A percentile compares a stretch with the other conserved stretches of the same genome.
phyloP scores from a whole-genome alignment of 2,797 vertebrate species.

The Sebastiscus tertius region DNA sequence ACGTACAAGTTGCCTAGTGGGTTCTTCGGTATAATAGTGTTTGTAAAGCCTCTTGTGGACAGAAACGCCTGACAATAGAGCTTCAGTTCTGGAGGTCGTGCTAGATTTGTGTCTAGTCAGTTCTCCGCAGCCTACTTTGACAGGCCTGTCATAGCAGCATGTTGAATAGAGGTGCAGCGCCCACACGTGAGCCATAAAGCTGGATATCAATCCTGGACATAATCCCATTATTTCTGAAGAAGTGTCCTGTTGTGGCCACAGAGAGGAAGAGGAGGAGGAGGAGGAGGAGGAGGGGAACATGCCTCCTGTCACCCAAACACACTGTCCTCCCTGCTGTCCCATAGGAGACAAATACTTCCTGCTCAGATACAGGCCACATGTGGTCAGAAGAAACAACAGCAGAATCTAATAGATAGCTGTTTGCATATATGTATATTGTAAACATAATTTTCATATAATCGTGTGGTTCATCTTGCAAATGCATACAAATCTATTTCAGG shows the following conservation, averaged over 20 bases:
- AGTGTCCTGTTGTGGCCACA: slow-evolving; percentile 49
- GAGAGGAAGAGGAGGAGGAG: background rate
- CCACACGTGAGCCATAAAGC: slow-evolving; percentile 64
- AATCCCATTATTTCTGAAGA: slow-evolving; percentile 72
- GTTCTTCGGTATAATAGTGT: slow-evolving; percentile 52
- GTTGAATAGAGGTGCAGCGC: slow-evolving; percentile 38
- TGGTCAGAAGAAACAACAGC: slow-evolving; percentile 20
- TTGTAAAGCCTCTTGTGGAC: slow-evolving; percentile 49
- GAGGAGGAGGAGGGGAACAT: background rate
- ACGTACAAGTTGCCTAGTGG: slow-evolving; percentile 50
- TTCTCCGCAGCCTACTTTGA: slow-evolving; percentile 46
- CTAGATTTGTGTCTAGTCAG: slow-evolving; percentile 49
- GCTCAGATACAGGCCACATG: slow-evolving; percentile 32
- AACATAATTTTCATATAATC: background rate
- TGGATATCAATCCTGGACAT: slow-evolving; percentile 67
- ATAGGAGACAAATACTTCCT: slow-evolving; percentile 45
- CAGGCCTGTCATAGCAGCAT: slow-evolving; percentile 34
- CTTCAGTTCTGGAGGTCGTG: slow-evolving; percentile 45
- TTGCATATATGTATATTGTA: background rate
- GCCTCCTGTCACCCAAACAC: slow-evolving; percentile 52
- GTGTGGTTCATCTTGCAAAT: background rate
- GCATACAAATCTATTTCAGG: background rate
- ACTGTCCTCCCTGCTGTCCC: slow-evolving; percentile 40
- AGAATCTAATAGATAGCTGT: background rate
- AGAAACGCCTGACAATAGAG: slow-evolving; percentile 48